Evolutionary conservation across 2,888 invertebrate species (phyloP).

Genomic region (Mycalesis mineus): DNA sequence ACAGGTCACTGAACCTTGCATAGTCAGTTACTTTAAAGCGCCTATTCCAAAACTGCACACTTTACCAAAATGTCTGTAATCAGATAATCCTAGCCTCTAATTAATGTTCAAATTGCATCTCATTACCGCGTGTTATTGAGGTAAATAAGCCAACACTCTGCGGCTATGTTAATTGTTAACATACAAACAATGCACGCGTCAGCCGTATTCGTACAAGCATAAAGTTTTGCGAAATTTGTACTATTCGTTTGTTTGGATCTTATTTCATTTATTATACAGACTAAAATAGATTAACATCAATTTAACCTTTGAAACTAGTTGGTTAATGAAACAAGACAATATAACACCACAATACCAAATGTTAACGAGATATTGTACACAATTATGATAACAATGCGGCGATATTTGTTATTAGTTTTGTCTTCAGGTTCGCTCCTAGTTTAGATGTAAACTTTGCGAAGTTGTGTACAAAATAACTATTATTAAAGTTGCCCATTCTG

Average conservation of each 20-base stretch:
- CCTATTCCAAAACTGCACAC: too few species aligned
- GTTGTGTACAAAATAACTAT: too few species aligned
- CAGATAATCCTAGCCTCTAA: not conserved
- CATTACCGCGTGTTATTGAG: slow-evolving; percentile 5
- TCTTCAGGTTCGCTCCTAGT: too few species aligned
- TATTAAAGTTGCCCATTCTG: too few species aligned
- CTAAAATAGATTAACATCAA: not conserved
- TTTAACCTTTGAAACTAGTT: not conserved
- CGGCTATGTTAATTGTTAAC: slow-evolving; percentile 5
- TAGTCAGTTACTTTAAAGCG: too few species aligned
- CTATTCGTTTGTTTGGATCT: not conserved
- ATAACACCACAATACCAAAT: not conserved
- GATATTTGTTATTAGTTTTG: too few species aligned
- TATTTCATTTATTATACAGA: not conserved
- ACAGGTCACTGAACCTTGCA: too few species aligned
- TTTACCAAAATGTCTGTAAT: too few species aligned
- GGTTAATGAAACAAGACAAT: not conserved
- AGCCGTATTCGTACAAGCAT: not conserved
- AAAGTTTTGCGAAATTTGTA: not conserved
- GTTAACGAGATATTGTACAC: too few species aligned
- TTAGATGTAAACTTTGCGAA: too few species aligned
- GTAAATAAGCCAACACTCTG: slow-evolving; percentile 3
- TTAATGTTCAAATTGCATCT: slow-evolving; percentile 2
- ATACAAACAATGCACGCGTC: slow-evolving; percentile 3
- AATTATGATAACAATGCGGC: too few species aligned